Base-by-base conservation (phyloP, 1,140 invertebrate species). In the Zaprionus vittiger region DNA sequence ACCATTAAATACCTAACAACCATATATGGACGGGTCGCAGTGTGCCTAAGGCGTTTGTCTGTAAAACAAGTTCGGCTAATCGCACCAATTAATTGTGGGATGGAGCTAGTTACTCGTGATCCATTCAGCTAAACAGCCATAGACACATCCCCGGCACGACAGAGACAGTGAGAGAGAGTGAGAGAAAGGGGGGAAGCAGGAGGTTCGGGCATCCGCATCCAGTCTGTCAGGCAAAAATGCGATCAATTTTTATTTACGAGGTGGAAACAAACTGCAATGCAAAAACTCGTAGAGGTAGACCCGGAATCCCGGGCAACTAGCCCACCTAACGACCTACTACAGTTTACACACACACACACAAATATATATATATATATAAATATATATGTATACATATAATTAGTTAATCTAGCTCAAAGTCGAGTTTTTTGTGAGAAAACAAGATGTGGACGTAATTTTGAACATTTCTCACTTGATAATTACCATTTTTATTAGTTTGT, bases 271-370 rank as follows among this genome's bases (percentile, higher is more conserved):
- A n/a, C 41, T 47, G n/a, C 20, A 24, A 24, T 5, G 20, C 12
- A 20, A 52, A 52, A 52, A 52, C 47, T 52, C 12, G 47, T 52
- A 22, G 17, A 20, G 20, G 47, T 52, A 5, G 24, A 52, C 47
- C 47, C 47, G 47, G 47, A 52, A 52, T 22, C 47, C 20, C 12
- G 47, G 47, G 11, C 47, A 52, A 52, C 17, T 5, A 52, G 24
- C 28, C n/a, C 41, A 63, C 34, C 31, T 17, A 49, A 26, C 66
- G 56, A 69, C 66, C 66, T 41, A 61, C 66, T 60, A 64, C 44
- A 64, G 28, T 64, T 15, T 14, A 17, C 6, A 52, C 26, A 31
- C 60, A 20, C n/a, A 47, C 17, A 44, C 15, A 44, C 2, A 38
- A 1, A 38, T 6, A 14, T 12, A 31, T 60, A 14, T 60, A 9